Evolutionary conservation across 2,888 invertebrate genomes (phyloP).

Genomic region (Brenthis daphne): DNA sequence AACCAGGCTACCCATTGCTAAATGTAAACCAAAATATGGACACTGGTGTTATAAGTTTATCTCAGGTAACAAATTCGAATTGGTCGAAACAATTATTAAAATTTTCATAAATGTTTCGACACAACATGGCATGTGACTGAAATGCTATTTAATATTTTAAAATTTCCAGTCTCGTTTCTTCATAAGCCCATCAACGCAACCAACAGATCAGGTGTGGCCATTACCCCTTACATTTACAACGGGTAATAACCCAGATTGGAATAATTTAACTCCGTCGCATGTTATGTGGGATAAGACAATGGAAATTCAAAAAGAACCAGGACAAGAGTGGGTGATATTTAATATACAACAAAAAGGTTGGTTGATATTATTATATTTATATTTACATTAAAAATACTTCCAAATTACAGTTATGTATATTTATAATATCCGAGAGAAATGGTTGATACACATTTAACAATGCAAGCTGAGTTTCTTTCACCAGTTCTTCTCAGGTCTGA

Average conservation of each 20-base stretch:
- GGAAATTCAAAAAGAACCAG: slow-evolving; percentile 50
- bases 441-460: no score
- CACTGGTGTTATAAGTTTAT: slow-evolving; percentile 54
- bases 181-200: slow-evolving; percentile 50
- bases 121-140: no score
- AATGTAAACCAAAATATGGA: slow-evolving; percentile 68
- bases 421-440: no score
- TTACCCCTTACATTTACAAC: slow-evolving; percentile 72
- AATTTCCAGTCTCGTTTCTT: slow-evolving; percentile 66
- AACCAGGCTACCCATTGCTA: slow-evolving; percentile 83
- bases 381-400: background rate
- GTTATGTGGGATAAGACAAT: slow-evolving; percentile 53
- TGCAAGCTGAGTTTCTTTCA: no score
- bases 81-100: no score
- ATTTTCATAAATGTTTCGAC: no score
- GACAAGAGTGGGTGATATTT: slow-evolving; percentile 82
- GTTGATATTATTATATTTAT: background rate
- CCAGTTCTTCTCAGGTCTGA: no score
- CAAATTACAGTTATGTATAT: no score
- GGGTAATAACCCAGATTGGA: slow-evolving; percentile 64
- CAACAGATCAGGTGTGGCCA: slow-evolving; percentile 64
- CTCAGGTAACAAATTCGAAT: slow-evolving; percentile 45
- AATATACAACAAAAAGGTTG: slow-evolving; percentile 83
- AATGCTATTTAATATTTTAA: background rate
- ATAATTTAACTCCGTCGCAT: slow-evolving; percentile 50